Conservation (phyloP, 2,888 invertebrate genomes). For the Drosophila paracracens region DNA sequence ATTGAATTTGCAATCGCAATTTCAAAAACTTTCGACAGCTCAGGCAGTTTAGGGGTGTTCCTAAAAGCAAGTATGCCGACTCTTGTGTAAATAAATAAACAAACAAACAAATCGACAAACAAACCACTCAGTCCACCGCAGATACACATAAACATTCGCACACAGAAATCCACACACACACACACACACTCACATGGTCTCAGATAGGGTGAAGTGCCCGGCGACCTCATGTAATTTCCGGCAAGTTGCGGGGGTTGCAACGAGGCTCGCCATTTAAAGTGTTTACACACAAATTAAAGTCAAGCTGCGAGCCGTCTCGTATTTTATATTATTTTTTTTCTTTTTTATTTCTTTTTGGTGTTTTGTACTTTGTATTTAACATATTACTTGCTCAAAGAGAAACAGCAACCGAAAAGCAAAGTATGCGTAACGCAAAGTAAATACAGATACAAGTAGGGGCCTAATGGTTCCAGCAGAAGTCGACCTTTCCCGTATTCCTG, state of each 20-base stretch:
- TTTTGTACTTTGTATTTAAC: slow-evolving; percentile 3
- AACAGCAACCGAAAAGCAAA: slow-evolving; percentile 46
- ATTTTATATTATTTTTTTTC: slow-evolving; percentile 39
- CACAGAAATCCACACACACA: slow-evolving; percentile 1
- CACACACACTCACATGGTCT: slow-evolving; percentile 10
- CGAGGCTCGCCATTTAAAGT: slow-evolving; percentile 64
- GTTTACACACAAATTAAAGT: slow-evolving; percentile 79
- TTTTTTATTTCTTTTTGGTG: slow-evolving; percentile 1
- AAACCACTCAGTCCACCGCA: slow-evolving; percentile 55
- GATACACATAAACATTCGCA: slow-evolving; percentile 1
- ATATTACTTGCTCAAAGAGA: slow-evolving; percentile 22
- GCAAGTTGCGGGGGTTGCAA: not conserved
- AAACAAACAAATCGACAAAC: slow-evolving; percentile 67
- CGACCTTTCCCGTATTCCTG: slow-evolving; percentile 5
- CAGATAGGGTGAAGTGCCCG: slow-evolving; percentile 57
- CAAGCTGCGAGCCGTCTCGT: slow-evolving; percentile 55
- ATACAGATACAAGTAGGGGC: slow-evolving; percentile 55
- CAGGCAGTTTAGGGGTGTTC: slow-evolving; percentile 22
- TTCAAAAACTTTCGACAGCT: slow-evolving; percentile 17
- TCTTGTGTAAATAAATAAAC: slow-evolving; percentile 62
- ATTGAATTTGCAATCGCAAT: slow-evolving; percentile 41
- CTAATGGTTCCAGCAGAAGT: slow-evolving; percentile 11
- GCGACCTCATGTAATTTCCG: slow-evolving; percentile 37
- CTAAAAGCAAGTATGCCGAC: slow-evolving; percentile 57
- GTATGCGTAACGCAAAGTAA: slow-evolving; percentile 67